Evolutionary conservation across 2,888 invertebrate species (phyloP), one percentile per base, ranked within the genome.

Genomic region (Tetropium fuscum): DNA sequence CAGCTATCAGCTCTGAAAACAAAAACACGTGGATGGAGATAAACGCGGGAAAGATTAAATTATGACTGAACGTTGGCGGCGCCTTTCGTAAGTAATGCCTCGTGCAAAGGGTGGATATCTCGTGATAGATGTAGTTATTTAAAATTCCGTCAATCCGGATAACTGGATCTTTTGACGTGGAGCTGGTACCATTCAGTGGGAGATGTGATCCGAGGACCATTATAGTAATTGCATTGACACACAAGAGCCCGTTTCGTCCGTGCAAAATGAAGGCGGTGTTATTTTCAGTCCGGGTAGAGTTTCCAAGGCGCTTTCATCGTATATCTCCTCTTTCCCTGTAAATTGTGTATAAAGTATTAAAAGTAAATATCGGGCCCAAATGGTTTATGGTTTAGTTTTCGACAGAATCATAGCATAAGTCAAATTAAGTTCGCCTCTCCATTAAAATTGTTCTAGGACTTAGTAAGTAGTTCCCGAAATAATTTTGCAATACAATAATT

Each of bases 151-250:
- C 40, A 51, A 38, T 38, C 19, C 40, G 51, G 40, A 25, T 40
- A 51, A 51, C 51, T 22, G 25, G 40, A 51, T 51, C 51, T 51
- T 51, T 51, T 51, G 25, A 51, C 25, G 40, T 51, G 11, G 16
- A 16, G 40, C 40, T 19, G 2, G 34, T 27, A 19, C 51, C 25
- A 51, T 51, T 51, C 51, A 51, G n/a, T 25, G n/a, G 22, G 34
- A 51, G 40, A 40, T 51, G 19, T 16, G 44, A 44, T 44, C 44
- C 44, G 36, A 44, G 55, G 25, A 47, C 55, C 55, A 55, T 55
- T 55, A 55, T 22, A 36, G 47, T 47, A 47, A 55, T 55, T 55
- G 55, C 55, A 47, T 44, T 47, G 55, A 27, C 51, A 51, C 25
- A 11, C 13, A 38, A 19, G 34, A 51, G 38, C 40, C 40, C 51